Evolutionary conservation across 2,797 vertebrate genomes (phyloP).

Genomic region (Carduelis carduelis): DNA sequence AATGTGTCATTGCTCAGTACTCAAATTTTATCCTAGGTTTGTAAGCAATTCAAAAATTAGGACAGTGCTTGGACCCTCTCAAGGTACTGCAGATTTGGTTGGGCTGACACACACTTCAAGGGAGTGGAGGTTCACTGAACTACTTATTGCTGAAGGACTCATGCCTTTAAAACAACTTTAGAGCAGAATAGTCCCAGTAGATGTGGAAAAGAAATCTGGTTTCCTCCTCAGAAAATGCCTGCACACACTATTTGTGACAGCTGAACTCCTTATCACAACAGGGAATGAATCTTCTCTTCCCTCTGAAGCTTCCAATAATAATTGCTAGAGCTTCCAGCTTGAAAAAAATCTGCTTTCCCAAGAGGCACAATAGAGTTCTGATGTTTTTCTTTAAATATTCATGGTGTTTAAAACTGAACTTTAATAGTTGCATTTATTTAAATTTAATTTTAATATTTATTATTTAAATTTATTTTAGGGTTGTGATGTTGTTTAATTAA

Average conservation of each 20-base stretch:
- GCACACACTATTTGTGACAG: neutral
- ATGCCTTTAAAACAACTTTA: neutral
- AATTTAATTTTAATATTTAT: too few relatives aligned
- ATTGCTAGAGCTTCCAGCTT: neutral
- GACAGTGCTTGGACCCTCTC: neutral
- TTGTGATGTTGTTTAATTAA: neutral
- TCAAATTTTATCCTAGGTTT: neutral
- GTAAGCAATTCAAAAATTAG: neutral
- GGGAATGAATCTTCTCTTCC: neutral
- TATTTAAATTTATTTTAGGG: neutral
- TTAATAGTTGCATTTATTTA: neutral
- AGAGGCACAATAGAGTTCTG: neutral
- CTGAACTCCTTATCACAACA: neutral
- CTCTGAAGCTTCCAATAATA: neutral
- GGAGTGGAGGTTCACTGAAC: neutral
- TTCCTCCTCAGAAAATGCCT: neutral
- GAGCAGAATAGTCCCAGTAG: neutral
- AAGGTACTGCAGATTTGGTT: neutral
- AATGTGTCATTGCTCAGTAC: neutral
- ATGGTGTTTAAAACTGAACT: neutral
- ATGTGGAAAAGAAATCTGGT: neutral
- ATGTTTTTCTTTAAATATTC: neutral
- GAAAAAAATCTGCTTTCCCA: neutral
- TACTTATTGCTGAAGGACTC: neutral
- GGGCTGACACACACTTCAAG: neutral